A percentile compares a stretch with the other conserved stretches of the same genome.
These are phyloP conservation scores for Ahaetulla prasina DNA, from an alignment of 2,113 vertebrate genomes.

Conservation along the genomic window DNA sequence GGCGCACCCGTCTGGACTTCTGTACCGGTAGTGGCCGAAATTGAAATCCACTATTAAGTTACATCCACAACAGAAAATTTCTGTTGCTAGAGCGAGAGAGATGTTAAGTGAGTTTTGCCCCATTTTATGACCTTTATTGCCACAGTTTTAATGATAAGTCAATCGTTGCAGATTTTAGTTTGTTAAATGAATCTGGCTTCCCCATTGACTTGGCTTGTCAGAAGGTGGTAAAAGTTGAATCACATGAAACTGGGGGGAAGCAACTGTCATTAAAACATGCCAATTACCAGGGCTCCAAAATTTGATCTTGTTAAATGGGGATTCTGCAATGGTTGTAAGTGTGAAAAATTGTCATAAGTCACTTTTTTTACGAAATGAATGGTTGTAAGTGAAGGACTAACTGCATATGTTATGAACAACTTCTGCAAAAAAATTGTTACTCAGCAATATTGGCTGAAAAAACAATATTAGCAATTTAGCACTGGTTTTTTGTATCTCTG, in stretches of 20 bases:
- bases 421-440: background rate
- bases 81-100: background rate
- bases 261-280: background rate
- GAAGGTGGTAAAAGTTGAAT: background rate
- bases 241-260: background rate
- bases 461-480: background rate
- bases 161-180: background rate
- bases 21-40: too few relatives aligned
- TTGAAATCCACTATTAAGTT: background rate
- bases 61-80: background rate
- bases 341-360: background rate
- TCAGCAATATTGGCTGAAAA: background rate
- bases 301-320: background rate
- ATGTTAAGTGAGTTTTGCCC: background rate
- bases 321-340: background rate
- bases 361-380: background rate
- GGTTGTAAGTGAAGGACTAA: background rate
- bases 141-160: background rate
- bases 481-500: background rate
- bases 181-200: background rate
- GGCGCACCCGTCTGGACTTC: too few relatives aligned
- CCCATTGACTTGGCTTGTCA: background rate
- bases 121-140: background rate
- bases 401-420: background rate
- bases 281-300: background rate